Evolutionary conservation across 2,113 vertebrate genomes (phyloP).

Genomic region (Dipodomys merriami): DNA sequence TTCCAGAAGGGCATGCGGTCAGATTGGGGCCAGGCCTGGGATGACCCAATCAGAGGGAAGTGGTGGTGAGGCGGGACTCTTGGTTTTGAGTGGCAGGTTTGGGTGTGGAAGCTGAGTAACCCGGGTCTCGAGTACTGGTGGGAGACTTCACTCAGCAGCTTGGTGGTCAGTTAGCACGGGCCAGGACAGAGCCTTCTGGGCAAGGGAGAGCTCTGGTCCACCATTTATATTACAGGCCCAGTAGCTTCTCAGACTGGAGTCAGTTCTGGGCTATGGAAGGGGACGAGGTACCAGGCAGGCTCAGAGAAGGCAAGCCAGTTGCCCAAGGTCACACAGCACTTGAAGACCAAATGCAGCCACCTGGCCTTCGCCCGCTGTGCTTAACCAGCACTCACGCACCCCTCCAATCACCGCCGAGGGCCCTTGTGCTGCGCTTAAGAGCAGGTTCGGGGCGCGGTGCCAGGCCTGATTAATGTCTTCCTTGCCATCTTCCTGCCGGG

Average conservation of each 20-base stretch:
- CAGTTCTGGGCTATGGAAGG: not conserved
- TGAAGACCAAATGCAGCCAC: constrained; percentile 2
- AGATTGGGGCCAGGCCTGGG: too few relatives aligned
- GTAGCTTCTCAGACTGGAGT: too few relatives aligned
- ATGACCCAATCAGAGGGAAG: not conserved
- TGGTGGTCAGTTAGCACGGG: too few relatives aligned
- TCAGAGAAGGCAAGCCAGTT: constrained; percentile 15
- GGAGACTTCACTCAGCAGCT: too few relatives aligned
- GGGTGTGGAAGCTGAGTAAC: not conserved
- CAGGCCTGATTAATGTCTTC: constrained; percentile 82
- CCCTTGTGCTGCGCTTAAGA: not conserved
- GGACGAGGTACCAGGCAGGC: not conserved
- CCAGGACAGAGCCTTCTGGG: too few relatives aligned
- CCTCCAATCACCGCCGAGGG: not conserved
- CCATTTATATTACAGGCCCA: too few relatives aligned
- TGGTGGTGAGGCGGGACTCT: not conserved
- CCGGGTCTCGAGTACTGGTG: too few relatives aligned
- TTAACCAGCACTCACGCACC: not conserved
- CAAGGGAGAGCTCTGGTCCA: too few relatives aligned
- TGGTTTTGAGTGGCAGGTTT: not conserved
- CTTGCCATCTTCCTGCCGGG: constrained; percentile 75
- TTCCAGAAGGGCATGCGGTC: not conserved
- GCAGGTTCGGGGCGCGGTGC: constrained; percentile 52
- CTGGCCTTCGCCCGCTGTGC: not conserved
- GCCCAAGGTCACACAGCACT: not conserved